These are phyloP conservation scores for Tricholauxania praeusta DNA, from an alignment of 2,888 invertebrate genomes.

Conservation along the genomic window DNA sequence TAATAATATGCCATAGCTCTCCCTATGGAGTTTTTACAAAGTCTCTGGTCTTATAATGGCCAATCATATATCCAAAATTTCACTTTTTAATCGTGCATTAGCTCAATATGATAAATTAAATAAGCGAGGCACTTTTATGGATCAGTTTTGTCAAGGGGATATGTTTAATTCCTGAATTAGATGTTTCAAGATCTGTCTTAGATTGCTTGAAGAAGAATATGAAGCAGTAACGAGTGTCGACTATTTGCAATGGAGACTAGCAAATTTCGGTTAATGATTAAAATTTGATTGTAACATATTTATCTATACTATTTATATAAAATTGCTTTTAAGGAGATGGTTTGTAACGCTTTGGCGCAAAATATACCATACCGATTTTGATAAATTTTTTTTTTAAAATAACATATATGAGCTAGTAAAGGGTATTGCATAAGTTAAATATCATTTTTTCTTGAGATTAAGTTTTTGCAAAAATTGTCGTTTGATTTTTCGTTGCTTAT, in stretches of 20 bases:
- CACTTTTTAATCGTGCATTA: constrained; percentile 90
- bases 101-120: constrained; percentile 95
- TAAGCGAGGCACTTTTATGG: constrained; percentile 95
- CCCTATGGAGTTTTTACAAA: constrained; percentile 93
- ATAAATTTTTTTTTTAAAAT: too few species aligned
- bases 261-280: constrained; percentile 39
- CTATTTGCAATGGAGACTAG: constrained; percentile 80
- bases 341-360: too few species aligned
- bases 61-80: constrained; percentile 97
- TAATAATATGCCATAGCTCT: constrained; percentile 94
- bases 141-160: constrained; percentile 94
- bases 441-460: too few species aligned
- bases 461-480: too few species aligned
- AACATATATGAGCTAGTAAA: too few species aligned
- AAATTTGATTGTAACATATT: too few species aligned
- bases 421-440: too few species aligned
- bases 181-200: constrained; percentile 89
- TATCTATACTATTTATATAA: too few species aligned
- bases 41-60: constrained; percentile 98
- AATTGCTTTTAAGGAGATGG: too few species aligned
- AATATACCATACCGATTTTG: too few species aligned
- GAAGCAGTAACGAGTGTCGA: constrained; percentile 92
- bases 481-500: too few species aligned
- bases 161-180: constrained; percentile 95
- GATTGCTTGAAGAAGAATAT: constrained; percentile 95